Conservation (phyloP, 2,113 vertebrate species). For the Recurvirostra avosetta region DNA sequence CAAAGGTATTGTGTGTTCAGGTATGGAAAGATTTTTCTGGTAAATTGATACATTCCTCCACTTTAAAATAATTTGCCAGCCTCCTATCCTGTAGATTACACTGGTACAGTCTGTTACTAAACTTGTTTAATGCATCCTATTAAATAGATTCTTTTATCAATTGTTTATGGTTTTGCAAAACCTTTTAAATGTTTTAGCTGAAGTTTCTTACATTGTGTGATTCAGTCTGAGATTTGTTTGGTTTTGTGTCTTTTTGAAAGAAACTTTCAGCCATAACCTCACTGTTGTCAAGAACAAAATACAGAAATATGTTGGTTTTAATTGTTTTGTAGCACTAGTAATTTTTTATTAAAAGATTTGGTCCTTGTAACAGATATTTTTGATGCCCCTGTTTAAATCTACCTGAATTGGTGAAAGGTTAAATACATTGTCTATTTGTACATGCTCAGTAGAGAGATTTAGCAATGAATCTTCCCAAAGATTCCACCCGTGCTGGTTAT, state of each 20-base stretch:
- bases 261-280: background rate
- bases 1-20: background rate
- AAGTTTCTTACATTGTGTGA: background rate
- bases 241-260: background rate
- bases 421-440: background rate
- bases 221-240: background rate
- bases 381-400: background rate
- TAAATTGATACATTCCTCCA: background rate
- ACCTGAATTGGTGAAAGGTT: background rate
- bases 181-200: background rate
- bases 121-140: background rate
- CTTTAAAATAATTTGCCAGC: background rate
- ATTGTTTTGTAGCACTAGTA: background rate
- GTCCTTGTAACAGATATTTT: background rate
- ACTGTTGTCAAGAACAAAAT: background rate
- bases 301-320: background rate
- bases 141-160: background rate
- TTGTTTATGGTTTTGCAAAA: background rate
- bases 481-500: background rate
- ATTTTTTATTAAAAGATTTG: background rate
- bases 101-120: background rate
- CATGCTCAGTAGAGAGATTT: background rate
- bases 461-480: background rate
- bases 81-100: background rate
- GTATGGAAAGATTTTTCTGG: background rate